These are phyloP conservation scores for Nemurella pictetii DNA, from an alignment of 2,888 invertebrate genomes.

Conservation along the genomic window DNA sequence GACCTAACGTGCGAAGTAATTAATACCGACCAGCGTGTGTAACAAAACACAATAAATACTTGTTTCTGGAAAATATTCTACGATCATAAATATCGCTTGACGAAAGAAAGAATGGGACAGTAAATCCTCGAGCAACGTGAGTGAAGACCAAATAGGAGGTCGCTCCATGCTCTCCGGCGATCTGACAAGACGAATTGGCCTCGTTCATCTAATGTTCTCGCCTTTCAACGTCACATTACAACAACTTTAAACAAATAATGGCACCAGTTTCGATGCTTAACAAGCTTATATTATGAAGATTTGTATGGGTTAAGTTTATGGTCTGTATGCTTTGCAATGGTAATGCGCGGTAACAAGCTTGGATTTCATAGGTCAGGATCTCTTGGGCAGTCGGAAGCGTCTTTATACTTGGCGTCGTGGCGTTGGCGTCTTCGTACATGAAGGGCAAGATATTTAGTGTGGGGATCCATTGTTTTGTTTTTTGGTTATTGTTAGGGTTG, in stretches of 20 bases:
- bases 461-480: not conserved
- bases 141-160: conserved; percentile 14
- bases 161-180: not conserved
- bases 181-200: conserved; percentile 10
- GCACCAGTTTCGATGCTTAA: conserved; percentile 14
- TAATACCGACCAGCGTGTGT: conserved; percentile 32
- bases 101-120: conserved; percentile 25
- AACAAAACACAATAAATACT: conserved; percentile 9
- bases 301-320: not conserved
- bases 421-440: not conserved
- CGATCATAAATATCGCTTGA: not conserved
- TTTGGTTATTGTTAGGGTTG: not conserved
- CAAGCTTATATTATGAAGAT: conserved; percentile 2
- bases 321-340: not conserved
- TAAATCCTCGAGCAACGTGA: conserved; percentile 18
- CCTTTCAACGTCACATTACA: conserved; percentile 28
- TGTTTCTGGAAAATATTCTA: conserved; percentile 10
- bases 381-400: not conserved
- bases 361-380: not conserved
- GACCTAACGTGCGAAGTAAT: conserved; percentile 31
- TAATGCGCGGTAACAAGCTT: not conserved
- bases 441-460: not conserved
- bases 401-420: not conserved
- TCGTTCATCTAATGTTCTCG: conserved; percentile 24
- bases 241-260: conserved; percentile 27